Base-by-base conservation (phyloP, 2,797 vertebrate species). In the Oophaga sylvatica region DNA sequence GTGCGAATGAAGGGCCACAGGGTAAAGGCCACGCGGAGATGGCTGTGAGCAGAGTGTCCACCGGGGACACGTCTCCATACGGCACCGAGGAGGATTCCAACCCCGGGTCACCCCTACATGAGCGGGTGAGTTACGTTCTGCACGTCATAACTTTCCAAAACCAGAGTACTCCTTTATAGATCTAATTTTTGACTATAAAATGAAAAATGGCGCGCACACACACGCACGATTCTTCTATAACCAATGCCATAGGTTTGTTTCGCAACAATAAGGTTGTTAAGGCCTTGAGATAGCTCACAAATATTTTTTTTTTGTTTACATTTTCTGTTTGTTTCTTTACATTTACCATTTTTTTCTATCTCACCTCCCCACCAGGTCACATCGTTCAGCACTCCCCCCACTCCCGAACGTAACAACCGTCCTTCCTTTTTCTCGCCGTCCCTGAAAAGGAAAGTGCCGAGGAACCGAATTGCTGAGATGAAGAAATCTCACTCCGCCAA, bases 401-500 rank as follows among this genome's bases (percentile, higher is more conserved):
- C 98, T 1, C 98, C 98, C 0, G 98, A 99, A 92, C 95, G 97
- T 88, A 95, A 94, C 94, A 97, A 95, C 93, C 96, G 98, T 2
- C 98, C 98, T 0, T 96, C 98, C 60, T 99, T 99, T 93, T 99
- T 99, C 92, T 99, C 98, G 0, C 98, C 98, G 0, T 99, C 98
- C 29, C 96, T 99, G 62, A 96, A 97, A 67, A 95, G 98, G 12
- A 99, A 99, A 93, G 94, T 96, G 80, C 97, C 98, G 0, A 94
- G 97, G 45, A 97, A 95, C 93, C 93, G 96, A n/a, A 98, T 95
- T 1, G 95, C 97, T 0, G 98, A 99, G 93, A 99, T 99, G 98
- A 99, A 99, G 93, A 99, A 99, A 91, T 99, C 97, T 0, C 98
- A 99, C 91, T 99, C 98, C 0, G 98, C 98, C 89, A 99, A 99